Base-by-base conservation (phyloP, 2,888 invertebrate species). In the Dolomedes plantarius region DNA sequence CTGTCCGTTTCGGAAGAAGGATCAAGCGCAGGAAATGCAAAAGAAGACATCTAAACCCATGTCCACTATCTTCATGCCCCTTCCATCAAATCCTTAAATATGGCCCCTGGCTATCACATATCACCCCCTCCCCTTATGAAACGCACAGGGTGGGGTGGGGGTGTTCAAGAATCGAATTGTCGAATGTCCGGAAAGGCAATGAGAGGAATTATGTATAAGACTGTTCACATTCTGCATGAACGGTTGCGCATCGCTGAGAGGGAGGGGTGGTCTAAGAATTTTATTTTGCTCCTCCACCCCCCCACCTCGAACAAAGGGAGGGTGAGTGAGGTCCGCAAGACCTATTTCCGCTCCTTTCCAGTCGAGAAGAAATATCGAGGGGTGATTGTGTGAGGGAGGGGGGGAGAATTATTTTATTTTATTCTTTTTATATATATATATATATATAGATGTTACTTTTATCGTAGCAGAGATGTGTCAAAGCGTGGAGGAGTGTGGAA, bases 131-230 rank as follows among this genome's bases (percentile, higher is more conserved):
- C 46, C 23, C 56, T 56, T 56, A 56, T 56, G 56, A 56, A 56
- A 56, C 13, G 2, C 16, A 36, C 11, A n/a, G n/a, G n/a, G 19
- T 1, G n/a, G 67, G 6, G 23, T 7, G 64, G 64, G 74, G 41
- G 29, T 19, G 11, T 29, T 16, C 41, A 0, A 39, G 71, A 76
- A 75, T 82, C 75, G 56, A 71, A 76, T 75, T 68, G 46, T 36
- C 46, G 50, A 23, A 39, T 6, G 67, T 67, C 77, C 85, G 85
- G 85, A 78, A 68, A 64, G 64, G 78, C 85, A 85, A 85, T 85
- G 85, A 85, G 85, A 68, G 64, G 85, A 85, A 85, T 85, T 85
- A 85, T 85, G 85, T 85, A 85, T 85, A 85, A 85, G 85, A 78
- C 85, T 78, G 74, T 74, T 73, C 78, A 39, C 67, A 78, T 85